Conservation (phyloP, 2,113 vertebrate genomes). For the Nansenia antarctica region DNA sequence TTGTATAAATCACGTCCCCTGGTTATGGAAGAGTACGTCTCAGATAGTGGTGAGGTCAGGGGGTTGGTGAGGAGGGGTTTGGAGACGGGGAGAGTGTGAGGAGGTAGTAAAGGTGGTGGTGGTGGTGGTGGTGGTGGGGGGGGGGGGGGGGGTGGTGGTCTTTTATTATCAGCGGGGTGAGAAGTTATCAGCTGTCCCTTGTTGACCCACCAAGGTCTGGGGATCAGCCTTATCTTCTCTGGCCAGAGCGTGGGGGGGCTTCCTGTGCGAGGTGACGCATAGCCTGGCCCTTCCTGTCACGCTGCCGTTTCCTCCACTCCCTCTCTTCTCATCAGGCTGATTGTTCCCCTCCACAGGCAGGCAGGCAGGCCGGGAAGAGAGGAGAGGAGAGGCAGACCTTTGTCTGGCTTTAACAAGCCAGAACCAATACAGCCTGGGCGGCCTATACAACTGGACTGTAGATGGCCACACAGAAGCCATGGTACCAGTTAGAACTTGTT, state of each 20-base stretch:
- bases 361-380: not conserved
- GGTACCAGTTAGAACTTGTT: not conserved
- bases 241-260: conserved; percentile 76
- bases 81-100: conserved; percentile 3
- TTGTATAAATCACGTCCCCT: conserved; percentile 41
- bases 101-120: conserved; percentile 11
- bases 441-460: conserved; percentile 12
- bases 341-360: conserved; percentile 75
- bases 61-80: not conserved
- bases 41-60: not conserved
- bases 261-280: conserved; percentile 81
- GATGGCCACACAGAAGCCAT: not conserved
- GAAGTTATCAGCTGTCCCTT: conserved; percentile 69
- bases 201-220: conserved; percentile 65
- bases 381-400: not conserved
- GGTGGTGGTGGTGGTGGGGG: not conserved
- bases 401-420: not conserved
- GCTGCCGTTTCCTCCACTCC: conserved; percentile 79
- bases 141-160: conserved; percentile 15
- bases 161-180: conserved; percentile 61
- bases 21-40: conserved; percentile 7
- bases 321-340: conserved; percentile 73
- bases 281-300: conserved; percentile 80
- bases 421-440: too few relatives aligned
- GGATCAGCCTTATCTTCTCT: conserved; percentile 81